Conservation (phyloP, 2,113 vertebrate genomes). For the Solea senegalensis region DNA sequence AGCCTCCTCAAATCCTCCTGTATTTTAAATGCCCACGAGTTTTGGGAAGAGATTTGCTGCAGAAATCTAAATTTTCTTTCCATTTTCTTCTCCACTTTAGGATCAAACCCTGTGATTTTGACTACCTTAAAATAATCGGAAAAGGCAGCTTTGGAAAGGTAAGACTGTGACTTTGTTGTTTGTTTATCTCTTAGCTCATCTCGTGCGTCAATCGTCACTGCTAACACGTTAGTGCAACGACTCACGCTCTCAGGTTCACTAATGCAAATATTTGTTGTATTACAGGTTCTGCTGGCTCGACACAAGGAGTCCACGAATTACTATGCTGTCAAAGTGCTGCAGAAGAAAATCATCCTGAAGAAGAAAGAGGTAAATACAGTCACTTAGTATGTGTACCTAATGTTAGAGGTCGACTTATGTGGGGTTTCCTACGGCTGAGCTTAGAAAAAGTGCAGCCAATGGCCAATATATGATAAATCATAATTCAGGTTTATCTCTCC, state of each 20-base stretch:
- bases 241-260: background rate
- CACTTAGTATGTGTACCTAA: too few species aligned
- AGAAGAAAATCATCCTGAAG: slow-evolving; percentile 86
- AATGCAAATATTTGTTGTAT: slow-evolving; percentile 4
- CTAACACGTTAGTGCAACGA: too few species aligned
- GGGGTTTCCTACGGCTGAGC: too few species aligned
- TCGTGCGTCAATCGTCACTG: too few species aligned
- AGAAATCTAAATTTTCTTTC: background rate
- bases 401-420: too few species aligned
- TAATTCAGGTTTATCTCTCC: too few species aligned
- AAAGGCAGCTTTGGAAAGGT: slow-evolving; percentile 88
- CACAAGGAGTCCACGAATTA: slow-evolving; percentile 82
- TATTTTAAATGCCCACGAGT: background rate
- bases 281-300: slow-evolving; percentile 82
- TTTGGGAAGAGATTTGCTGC: background rate
- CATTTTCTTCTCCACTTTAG: slow-evolving; percentile 49
- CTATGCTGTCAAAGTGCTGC: slow-evolving; percentile 86
- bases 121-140: slow-evolving; percentile 86
- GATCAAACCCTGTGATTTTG: slow-evolving; percentile 84
- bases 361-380: slow-evolving; percentile 81
- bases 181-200: background rate
- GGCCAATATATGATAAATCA: too few species aligned
- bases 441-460: background rate
- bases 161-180: slow-evolving; percentile 11
- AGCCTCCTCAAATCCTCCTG: background rate